Percentiles rank a stretch among this genome's conserved stretches.
These are phyloP conservation scores for Clarias magur DNA, from an alignment of 2,113 vertebrate species.

Conservation along the genomic window DNA sequence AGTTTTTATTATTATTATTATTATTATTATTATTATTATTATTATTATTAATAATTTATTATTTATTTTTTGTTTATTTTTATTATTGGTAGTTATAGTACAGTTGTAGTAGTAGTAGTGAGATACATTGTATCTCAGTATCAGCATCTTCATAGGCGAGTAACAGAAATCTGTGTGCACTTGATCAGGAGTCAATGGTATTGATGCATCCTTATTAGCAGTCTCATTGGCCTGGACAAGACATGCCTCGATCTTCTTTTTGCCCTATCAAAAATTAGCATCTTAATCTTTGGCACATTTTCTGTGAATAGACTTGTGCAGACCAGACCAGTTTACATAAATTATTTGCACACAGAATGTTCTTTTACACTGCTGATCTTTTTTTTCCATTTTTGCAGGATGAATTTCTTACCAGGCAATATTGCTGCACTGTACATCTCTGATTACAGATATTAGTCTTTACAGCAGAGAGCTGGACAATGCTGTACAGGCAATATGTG, in stretches of 20 bases:
- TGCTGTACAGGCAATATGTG: background rate
- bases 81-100: no score
- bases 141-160: background rate
- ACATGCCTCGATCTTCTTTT: background rate
- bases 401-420: background rate
- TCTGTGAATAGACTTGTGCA: background rate
- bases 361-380: background rate
- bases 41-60: no score
- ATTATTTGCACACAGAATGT: background rate
- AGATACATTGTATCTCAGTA: background rate
- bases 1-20: no score
- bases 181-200: background rate
- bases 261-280: background rate
- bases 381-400: background rate
- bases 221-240: background rate
- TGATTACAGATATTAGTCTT: background rate
- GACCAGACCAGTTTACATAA: background rate
- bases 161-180: background rate
- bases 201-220: background rate
- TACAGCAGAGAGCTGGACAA: background rate
- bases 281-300: background rate
- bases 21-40: no score
- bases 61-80: no score
- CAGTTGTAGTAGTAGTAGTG: no score
- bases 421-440: background rate